A percentile compares a stretch with the other conserved stretches of the same genome.
Conservation (phyloP, 2,113 vertebrate species). For the Indicator indicator region DNA sequence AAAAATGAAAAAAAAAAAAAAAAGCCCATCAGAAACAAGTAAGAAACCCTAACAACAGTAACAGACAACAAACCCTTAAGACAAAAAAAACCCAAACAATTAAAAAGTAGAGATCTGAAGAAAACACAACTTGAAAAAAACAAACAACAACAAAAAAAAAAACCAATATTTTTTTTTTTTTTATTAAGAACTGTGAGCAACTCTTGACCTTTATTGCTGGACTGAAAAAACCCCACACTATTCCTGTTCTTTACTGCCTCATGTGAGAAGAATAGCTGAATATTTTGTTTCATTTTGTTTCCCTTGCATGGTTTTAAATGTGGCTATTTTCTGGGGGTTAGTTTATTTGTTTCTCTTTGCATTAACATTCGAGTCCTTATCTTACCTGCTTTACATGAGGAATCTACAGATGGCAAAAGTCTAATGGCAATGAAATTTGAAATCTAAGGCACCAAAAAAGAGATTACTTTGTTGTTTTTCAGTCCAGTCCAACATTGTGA, state of each 20-base stretch:
- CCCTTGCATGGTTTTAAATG: not conserved
- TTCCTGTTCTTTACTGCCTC: not conserved
- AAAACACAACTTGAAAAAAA: not conserved
- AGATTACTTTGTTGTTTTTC: not conserved
- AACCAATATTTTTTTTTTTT: not conserved
- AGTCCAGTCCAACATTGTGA: not conserved
- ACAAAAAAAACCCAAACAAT: not conserved
- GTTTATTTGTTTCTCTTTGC: not conserved
- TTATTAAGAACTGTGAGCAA: not conserved
- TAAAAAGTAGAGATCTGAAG: not conserved
- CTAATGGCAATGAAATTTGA: not conserved
- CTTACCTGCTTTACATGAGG: not conserved
- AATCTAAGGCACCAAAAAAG: not conserved
- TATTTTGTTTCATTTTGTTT: not conserved
- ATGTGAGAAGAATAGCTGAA: not conserved
- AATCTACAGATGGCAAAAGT: not conserved
- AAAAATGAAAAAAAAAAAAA: no score
- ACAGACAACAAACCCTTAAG: not conserved
- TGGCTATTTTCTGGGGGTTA: accelerated
- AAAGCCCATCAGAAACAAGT: no score
- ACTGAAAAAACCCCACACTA: not conserved
- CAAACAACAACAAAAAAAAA: not conserved
- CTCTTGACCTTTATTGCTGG: not conserved
- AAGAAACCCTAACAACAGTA: no score
- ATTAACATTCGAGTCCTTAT: not conserved